Percentiles rank a stretch among this genome's conserved stretches.
These are phyloP conservation scores for Pseudomyrmex flavicornis DNA, from an alignment of 1,140 invertebrate genomes.

Conservation along the genomic window DNA sequence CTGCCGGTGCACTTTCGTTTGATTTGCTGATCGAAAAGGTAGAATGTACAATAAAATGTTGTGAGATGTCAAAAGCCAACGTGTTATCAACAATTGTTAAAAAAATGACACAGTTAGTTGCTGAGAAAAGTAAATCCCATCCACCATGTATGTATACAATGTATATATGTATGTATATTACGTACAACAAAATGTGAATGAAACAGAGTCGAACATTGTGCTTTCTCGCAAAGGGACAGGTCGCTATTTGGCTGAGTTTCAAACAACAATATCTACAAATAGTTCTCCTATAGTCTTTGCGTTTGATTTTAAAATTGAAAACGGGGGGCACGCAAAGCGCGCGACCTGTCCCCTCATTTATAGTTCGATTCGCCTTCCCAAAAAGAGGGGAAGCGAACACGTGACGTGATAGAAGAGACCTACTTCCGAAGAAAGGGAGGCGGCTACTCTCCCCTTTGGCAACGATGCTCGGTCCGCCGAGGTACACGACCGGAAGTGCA, in stretches of 20 bases:
- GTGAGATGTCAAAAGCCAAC: neutral
- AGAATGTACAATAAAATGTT: neutral
- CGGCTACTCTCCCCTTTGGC: constrained; percentile 92
- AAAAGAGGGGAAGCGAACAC: neutral
- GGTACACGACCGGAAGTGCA: constrained; percentile 92
- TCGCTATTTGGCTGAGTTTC: neutral
- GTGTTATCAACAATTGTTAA: constrained; percentile 18
- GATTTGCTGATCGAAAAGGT: neutral
- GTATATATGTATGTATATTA: neutral
- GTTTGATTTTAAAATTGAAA: neutral
- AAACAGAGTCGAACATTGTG: neutral
- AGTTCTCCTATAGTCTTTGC: too few relatives aligned
- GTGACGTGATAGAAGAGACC: constrained; percentile 75
- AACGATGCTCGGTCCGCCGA: constrained; percentile 94
- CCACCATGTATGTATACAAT: constrained; percentile 17
- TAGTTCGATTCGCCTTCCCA: neutral
- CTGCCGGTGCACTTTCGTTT: neutral
- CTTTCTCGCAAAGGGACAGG: constrained; percentile 20
- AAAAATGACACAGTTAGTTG: constrained; percentile 31
- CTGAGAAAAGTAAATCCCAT: constrained; percentile 42
- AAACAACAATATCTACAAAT: too few relatives aligned
- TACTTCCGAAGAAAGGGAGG: constrained; percentile 96
- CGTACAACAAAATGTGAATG: constrained; percentile 2
- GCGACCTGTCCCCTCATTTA: neutral
- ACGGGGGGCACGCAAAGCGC: neutral